A percentile compares a stretch with the other conserved stretches of the same genome.
These are phyloP conservation scores for Rutilus rutilus DNA, from an alignment of 2,113 vertebrate species.

Conservation along the genomic window DNA sequence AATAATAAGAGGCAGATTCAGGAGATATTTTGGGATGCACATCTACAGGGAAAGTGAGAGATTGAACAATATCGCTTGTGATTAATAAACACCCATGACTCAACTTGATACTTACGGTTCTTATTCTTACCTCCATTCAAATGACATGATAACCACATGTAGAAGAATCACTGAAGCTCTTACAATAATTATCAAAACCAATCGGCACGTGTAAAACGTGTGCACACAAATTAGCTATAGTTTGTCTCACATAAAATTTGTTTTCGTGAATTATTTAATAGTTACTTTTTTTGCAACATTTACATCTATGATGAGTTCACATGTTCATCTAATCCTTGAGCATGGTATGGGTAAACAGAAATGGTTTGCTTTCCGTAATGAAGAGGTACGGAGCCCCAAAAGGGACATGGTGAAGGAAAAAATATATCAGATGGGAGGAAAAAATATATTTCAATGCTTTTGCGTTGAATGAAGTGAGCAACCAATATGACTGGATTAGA, in stretches of 20 bases:
- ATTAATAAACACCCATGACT: neutral
- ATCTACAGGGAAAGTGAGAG: conserved; percentile 18
- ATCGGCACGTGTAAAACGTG: neutral
- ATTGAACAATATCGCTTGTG: neutral
- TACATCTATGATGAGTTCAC: neutral
- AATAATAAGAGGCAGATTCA: conserved; percentile 8
- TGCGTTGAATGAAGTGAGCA: neutral
- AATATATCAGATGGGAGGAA: too few species aligned
- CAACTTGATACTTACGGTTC: neutral
- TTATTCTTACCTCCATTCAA: conserved; percentile 9
- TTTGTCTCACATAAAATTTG: neutral
- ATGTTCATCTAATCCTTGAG: conserved; percentile 18
- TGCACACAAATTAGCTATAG: neutral
- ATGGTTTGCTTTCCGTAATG: neutral
- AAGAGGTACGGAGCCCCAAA: neutral
- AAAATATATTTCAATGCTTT: too few species aligned
- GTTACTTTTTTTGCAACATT: neutral
- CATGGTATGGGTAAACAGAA: neutral
- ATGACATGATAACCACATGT: neutral
- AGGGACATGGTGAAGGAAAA: too few species aligned
- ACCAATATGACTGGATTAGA: neutral
- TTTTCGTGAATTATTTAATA: neutral
- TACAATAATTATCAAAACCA: neutral
- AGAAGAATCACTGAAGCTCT: neutral
- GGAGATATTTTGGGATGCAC: conserved; percentile 8